Evolutionary conservation across 2,797 vertebrate genomes (phyloP).

Genomic region (Tragopan temminckii): DNA sequence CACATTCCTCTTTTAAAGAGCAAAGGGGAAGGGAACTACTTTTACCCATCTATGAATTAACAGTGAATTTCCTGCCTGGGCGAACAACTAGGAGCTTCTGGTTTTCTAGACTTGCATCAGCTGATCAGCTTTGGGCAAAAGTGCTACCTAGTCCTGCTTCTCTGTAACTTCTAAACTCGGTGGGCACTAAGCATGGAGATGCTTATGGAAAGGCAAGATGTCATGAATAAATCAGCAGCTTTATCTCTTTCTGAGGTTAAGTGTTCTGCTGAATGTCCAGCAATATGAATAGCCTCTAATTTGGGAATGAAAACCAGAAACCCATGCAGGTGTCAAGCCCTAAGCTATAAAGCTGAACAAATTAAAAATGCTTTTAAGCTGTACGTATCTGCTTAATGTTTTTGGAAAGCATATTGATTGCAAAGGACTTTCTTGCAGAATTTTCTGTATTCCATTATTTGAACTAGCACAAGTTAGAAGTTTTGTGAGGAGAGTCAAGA

Average conservation of each 20-base stretch:
- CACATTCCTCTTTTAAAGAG: background rate
- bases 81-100: background rate
- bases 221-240: background rate
- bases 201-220: background rate
- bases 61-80: background rate
- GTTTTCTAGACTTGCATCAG: background rate
- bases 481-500: background rate
- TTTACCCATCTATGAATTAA: background rate
- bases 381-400: background rate
- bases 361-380: background rate
- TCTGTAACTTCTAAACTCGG: background rate
- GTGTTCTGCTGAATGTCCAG: background rate
- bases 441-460: background rate
- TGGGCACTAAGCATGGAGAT: background rate
- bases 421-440: background rate
- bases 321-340: background rate
- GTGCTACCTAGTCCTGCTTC: background rate
- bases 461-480: background rate
- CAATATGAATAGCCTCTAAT: background rate
- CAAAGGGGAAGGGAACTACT: background rate
- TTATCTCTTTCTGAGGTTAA: background rate
- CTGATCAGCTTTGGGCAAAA: background rate
- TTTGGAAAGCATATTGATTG: background rate
- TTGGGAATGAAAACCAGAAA: background rate
- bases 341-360: background rate